These are phyloP conservation scores for Ciconia stormi DNA, from an alignment of 2,113 vertebrate genomes.

Conservation along the genomic window DNA sequence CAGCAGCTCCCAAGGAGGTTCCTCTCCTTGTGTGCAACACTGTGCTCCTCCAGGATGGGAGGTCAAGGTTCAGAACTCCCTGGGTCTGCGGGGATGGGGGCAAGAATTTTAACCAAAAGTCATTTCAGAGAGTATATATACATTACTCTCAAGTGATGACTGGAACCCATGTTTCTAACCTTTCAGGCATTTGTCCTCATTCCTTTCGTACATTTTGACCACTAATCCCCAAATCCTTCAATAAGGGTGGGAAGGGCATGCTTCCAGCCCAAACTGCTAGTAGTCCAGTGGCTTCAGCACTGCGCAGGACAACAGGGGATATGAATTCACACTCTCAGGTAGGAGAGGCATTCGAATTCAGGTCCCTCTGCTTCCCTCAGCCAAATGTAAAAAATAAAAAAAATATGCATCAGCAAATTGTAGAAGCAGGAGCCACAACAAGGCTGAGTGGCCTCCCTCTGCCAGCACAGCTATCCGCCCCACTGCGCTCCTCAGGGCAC, in stretches of 20 bases:
- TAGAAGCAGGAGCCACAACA: background rate
- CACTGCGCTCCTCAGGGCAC: accelerated
- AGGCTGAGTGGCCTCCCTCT: background rate
- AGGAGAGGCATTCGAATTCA: background rate
- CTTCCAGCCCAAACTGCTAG: background rate
- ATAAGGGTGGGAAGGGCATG: accelerated
- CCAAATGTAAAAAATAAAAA: background rate
- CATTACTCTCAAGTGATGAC: background rate
- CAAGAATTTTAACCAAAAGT: background rate
- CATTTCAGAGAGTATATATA: background rate
- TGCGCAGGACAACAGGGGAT: background rate
- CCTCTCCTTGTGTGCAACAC: background rate
- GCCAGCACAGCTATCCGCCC: background rate
- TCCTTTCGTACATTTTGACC: background rate
- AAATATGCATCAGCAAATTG: accelerated
- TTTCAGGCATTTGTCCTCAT: background rate
- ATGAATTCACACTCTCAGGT: background rate
- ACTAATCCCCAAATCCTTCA: background rate
- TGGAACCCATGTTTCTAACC: background rate
- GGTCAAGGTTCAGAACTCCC: accelerated
- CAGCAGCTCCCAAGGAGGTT: background rate
- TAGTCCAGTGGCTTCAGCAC: background rate
- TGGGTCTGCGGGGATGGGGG: background rate
- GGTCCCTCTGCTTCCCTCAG: background rate
- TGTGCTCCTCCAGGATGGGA: accelerated